Evolutionary conservation across 1,140 invertebrate species (phyloP), one percentile per base, ranked within the genome.

Genomic region (Anadara kagoshimensis): DNA sequence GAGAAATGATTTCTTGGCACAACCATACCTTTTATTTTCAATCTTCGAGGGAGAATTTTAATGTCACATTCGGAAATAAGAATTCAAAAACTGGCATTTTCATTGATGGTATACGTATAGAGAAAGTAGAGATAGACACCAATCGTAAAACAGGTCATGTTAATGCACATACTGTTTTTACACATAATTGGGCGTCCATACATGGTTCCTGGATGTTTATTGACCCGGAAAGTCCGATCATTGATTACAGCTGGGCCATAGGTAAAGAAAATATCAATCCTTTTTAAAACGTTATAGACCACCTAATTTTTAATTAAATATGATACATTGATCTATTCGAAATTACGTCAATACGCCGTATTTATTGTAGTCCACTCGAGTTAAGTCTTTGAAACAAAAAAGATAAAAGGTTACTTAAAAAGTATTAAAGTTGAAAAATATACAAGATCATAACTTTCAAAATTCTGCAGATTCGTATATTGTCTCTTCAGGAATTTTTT

Each of bases 201-300:
- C 78, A 81, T 63, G 65, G 72, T 16, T 54, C 73, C 2, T 83
- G 78, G 80, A 71, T 64, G 47, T 82, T 80, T 63, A 16, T 44
- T 2, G 80, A 83, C 53, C 49, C 63, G 14, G 65, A 73, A 14
- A 73, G 73, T 66, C 73, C 72, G 4, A 81, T 83, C 36, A 68
- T 61, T 14, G 76, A 81, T 20, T 81, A 78, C 49, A 53, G 49
- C 12, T 83, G 79, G 79, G 82, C 82, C 24, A 71, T 83, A 63
- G 82, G 82, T 82, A 71, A 53, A 73, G 12, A 5, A 54, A 24
- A 22, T 43, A 0, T 20, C 2, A 29, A n/a, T n/a, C n/a, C n/a
- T n/a, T n/a, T n/a, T n/a, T n/a, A n/a, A n/a, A n/a, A n/a, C n/a
- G n/a, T n/a, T n/a, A n/a, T n/a, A n/a, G n/a, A n/a, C n/a, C n/a